phyloP scores from a whole-genome alignment of 1,140 invertebrate genomes.

The Leptopilina boulardi region DNA sequence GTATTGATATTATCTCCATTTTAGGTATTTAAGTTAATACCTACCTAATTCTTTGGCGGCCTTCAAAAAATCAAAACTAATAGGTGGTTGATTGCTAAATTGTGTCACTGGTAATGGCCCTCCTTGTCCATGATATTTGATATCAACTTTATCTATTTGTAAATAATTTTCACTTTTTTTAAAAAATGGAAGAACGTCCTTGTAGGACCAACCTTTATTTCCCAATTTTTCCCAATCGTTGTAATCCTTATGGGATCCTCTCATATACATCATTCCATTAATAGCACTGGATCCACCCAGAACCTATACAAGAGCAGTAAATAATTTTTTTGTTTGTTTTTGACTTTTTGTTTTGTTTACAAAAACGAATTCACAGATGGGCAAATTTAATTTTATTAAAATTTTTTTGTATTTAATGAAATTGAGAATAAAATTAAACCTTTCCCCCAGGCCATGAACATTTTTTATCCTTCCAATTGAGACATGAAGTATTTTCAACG shows the following conservation, averaged over 20 bases:
- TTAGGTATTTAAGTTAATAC: no score
- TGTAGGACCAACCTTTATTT: slow-evolving; percentile 82
- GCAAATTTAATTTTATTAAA: no score
- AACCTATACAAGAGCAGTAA: no score
- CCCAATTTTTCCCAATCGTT: slow-evolving; percentile 83
- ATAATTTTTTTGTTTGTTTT: no score
- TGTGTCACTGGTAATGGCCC: slow-evolving; percentile 79
- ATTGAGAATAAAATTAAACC: slow-evolving; percentile 45
- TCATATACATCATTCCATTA: slow-evolving; percentile 88
- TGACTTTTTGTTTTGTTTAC: no score
- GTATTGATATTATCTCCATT: no score
- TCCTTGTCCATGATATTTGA: neutral
- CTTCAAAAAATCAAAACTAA: slow-evolving; percentile 89
- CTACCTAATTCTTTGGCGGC: slow-evolving; percentile 86
- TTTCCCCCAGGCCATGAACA: slow-evolving; percentile 71
- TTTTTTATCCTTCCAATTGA: slow-evolving; percentile 75
- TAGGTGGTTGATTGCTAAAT: slow-evolving; percentile 90
- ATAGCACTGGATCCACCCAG: slow-evolving; percentile 85
- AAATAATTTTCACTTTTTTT: slow-evolving; percentile 71
- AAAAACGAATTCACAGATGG: no score
- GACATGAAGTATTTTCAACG: slow-evolving; percentile 87
- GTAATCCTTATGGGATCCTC: slow-evolving; percentile 86
- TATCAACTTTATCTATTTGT: neutral
- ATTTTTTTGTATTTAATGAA: no score
- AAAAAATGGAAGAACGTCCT: slow-evolving; percentile 80